Conservation (phyloP, 2,888 invertebrate genomes). For the Lypha dubia region DNA sequence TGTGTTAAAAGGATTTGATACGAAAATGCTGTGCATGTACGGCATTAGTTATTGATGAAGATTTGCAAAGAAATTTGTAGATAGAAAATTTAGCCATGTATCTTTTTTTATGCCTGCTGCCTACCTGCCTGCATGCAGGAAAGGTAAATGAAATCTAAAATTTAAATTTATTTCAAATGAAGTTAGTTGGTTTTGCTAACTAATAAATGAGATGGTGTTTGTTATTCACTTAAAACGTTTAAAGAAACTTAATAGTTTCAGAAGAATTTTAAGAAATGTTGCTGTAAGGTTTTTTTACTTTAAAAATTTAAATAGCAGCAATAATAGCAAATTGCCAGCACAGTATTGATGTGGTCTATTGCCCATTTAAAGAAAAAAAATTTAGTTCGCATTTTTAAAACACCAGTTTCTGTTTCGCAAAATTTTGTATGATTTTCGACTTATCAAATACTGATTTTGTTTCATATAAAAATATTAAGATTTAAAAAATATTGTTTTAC, state of each 20-base stretch:
- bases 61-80: slow-evolving; percentile 32
- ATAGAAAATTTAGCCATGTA: slow-evolving; percentile 19
- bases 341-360: no score
- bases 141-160: slow-evolving; percentile 46
- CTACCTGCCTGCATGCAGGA: neutral
- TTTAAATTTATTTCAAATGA: slow-evolving; percentile 44
- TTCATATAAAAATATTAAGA: no score
- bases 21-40: neutral
- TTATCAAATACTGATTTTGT: no score
- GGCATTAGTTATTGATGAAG: slow-evolving; percentile 50
- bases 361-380: no score
- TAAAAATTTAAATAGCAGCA: no score
- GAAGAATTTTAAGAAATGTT: neutral
- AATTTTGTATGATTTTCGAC: no score
- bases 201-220: neutral
- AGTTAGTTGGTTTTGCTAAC: slow-evolving; percentile 1
- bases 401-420: no score
- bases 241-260: neutral
- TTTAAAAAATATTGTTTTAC: no score
- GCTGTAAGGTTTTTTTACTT: neutral
- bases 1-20: slow-evolving; percentile 9
- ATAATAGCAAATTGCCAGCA: no score
- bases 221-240: neutral
- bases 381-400: no score
- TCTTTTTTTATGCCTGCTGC: neutral